phyloP scores from a whole-genome alignment of 2,888 invertebrate species.

The Ichneumoninae sp. region DNA sequence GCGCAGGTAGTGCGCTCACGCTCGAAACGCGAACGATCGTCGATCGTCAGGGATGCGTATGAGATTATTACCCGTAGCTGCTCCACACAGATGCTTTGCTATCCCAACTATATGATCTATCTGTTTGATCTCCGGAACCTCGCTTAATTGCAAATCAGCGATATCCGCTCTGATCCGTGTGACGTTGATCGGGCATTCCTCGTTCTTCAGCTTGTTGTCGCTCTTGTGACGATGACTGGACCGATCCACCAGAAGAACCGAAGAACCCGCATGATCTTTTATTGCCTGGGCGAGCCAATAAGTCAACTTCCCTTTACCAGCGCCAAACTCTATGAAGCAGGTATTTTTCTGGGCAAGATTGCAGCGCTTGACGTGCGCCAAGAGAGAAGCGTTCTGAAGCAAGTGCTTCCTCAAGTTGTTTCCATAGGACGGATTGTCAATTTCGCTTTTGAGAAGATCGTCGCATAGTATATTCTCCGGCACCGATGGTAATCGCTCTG shows the following conservation, averaged over 20 bases:
- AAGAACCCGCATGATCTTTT: constrained; percentile 84
- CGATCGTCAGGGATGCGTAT: neutral
- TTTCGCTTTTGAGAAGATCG: constrained; percentile 84
- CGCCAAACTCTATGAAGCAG: constrained; percentile 94
- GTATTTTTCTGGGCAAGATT: constrained; percentile 87
- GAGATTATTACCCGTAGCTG: constrained; percentile 89
- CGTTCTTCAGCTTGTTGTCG: constrained; percentile 87
- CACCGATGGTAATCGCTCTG: constrained; percentile 81
- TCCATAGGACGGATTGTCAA: constrained; percentile 86
- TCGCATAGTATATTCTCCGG: constrained; percentile 83
- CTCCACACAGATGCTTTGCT: constrained; percentile 96
- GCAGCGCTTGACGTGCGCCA: constrained; percentile 88
- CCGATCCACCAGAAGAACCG: constrained; percentile 91
- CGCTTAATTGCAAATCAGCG: constrained; percentile 89
- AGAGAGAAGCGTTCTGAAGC: constrained; percentile 91
- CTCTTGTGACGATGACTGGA: constrained; percentile 93
- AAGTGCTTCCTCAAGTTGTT: constrained; percentile 90
- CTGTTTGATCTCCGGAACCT: constrained; percentile 85
- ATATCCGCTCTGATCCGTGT: constrained; percentile 92
- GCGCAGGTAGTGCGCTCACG: neutral
- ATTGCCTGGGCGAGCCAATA: constrained; percentile 90
- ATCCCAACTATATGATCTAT: constrained; percentile 87
- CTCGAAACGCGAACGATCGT: no score
- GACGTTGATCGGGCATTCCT: constrained; percentile 84
- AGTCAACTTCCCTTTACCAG: constrained; percentile 95